Conservation (phyloP, 1,140 invertebrate species). For the Aporrectodea caliginosa region DNA sequence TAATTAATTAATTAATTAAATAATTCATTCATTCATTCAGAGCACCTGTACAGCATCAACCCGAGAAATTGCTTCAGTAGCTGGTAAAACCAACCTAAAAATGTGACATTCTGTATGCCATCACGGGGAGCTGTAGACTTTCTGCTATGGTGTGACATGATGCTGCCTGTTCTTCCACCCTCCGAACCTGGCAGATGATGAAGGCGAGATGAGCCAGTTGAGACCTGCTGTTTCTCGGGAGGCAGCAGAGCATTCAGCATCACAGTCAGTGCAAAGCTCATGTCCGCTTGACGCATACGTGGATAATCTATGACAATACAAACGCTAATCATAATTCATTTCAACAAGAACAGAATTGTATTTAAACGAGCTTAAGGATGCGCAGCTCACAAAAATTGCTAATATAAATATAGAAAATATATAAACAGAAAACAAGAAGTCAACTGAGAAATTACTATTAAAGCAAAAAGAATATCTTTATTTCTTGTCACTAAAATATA, state of each 20-base stretch:
- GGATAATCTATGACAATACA: slow-evolving; percentile 76
- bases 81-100: slow-evolving; percentile 63
- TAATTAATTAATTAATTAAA: too few species aligned
- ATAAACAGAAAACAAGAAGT: too few species aligned
- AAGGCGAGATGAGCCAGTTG: slow-evolving; percentile 47
- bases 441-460: too few species aligned
- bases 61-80: slow-evolving; percentile 27
- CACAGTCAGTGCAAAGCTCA: slow-evolving; percentile 83
- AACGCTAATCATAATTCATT: too few species aligned
- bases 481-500: too few species aligned
- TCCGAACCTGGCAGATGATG: slow-evolving; percentile 45
- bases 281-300: slow-evolving; percentile 79
- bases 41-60: too few species aligned
- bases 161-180: slow-evolving; percentile 41
- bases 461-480: too few species aligned
- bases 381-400: too few species aligned
- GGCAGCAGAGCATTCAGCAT: slow-evolving; percentile 84
- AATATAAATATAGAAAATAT: too few species aligned
- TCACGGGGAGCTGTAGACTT: slow-evolving; percentile 37
- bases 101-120: slow-evolving; percentile 68
- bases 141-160: slow-evolving; percentile 39
- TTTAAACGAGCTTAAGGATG: too few species aligned
- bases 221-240: slow-evolving; percentile 49
- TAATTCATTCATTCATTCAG: too few species aligned
- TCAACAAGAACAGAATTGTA: too few species aligned